phyloP scores from a whole-genome alignment of 2,113 vertebrate species.

The Pogonocichla stellata region DNA sequence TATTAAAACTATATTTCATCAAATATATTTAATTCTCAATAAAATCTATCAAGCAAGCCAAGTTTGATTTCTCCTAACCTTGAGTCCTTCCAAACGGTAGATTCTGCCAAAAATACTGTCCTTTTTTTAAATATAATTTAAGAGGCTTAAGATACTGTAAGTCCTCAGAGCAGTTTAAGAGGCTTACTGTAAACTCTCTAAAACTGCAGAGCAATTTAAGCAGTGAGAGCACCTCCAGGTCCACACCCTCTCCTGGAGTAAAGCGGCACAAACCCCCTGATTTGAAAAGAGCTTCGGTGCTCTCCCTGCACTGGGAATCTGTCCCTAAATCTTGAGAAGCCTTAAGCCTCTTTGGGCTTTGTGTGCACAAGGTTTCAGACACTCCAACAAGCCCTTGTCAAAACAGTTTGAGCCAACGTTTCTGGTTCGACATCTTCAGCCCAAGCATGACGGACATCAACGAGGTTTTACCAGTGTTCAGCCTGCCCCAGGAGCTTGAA shows the following conservation, averaged over 20 bases:
- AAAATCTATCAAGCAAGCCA: constrained; percentile 17
- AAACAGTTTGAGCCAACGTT: background rate
- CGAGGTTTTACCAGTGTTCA: background rate
- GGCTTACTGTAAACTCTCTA: constrained; percentile 56
- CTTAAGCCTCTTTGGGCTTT: constrained; percentile 33
- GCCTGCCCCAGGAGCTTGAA: background rate
- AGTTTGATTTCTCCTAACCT: background rate
- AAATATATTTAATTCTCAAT: background rate
- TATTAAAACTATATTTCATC: background rate
- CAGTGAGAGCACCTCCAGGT: background rate
- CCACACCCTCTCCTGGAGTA: background rate
- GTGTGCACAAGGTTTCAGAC: background rate
- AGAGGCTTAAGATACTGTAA: constrained; percentile 60
- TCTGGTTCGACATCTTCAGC: background rate
- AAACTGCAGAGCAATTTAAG: constrained; percentile 60
- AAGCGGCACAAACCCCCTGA: background rate
- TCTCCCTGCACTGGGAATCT: background rate
- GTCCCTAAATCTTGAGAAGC: constrained; percentile 4
- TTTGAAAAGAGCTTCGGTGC: background rate
- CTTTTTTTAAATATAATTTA: constrained; percentile 44
- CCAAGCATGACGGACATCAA: background rate
- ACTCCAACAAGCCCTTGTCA: constrained; percentile 16
- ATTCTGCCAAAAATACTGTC: constrained; percentile 47
- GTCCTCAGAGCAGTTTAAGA: constrained; percentile 56
- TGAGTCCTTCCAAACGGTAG: constrained; percentile 31